Percentiles rank a stretch among this genome's conserved stretches.
phyloP scores from a whole-genome alignment of 2,888 invertebrate species.

The Ellobium chinense region DNA sequence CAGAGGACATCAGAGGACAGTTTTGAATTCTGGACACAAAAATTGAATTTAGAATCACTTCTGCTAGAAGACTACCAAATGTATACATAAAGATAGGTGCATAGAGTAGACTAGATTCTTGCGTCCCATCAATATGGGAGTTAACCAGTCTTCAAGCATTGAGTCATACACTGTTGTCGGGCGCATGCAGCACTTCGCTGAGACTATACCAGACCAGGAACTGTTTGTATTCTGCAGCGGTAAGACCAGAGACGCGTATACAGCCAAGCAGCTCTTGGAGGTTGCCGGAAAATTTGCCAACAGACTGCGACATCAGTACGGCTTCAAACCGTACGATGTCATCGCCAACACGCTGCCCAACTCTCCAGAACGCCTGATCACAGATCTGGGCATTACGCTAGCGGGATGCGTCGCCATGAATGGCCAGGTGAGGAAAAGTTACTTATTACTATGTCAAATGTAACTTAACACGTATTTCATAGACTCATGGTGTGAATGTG shows the following conservation, averaged over 20 bases:
- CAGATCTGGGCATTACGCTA: slow-evolving; percentile 11
- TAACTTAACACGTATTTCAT: too few species aligned
- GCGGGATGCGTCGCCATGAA: slow-evolving; percentile 1
- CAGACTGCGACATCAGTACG: slow-evolving; percentile 9
- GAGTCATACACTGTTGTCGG: not conserved
- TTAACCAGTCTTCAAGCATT: too few species aligned
- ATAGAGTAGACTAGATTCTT: too few species aligned
- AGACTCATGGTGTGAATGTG: too few species aligned
- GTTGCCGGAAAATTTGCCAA: slow-evolving; percentile 5
- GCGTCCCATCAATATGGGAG: too few species aligned
- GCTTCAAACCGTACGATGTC: not conserved
- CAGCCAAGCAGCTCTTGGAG: not conserved
- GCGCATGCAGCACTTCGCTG: not conserved
- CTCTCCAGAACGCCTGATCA: slow-evolving; percentile 13
- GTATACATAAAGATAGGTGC: too few species aligned
- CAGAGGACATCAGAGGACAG: too few species aligned
- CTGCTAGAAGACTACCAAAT: too few species aligned
- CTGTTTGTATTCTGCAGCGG: slow-evolving; percentile 11
- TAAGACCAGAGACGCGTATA: not conserved
- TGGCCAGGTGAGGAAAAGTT: not conserved
- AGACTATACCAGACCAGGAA: not conserved
- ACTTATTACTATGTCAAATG: too few species aligned
- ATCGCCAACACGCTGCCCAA: slow-evolving; percentile 17
- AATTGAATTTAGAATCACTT: too few species aligned
- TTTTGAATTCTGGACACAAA: too few species aligned